Base-by-base conservation (phyloP, 37 sponge, comb jelly and placozoan species). In the Spongilla lacustris region DNA sequence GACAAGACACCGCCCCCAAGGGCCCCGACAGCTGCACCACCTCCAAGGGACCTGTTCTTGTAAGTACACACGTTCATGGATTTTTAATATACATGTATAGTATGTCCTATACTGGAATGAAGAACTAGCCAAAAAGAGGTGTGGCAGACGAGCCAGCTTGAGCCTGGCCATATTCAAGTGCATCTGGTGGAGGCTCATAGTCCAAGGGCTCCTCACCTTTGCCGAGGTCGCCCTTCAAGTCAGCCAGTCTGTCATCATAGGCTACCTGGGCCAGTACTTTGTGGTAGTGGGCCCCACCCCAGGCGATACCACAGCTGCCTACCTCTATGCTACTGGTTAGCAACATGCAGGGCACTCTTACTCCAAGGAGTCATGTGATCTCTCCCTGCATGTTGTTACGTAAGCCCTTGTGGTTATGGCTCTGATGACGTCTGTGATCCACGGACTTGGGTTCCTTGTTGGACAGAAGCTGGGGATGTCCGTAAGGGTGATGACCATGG, bases 141-240 rank as follows among this genome's bases (percentile, higher is more conserved):
- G 29, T 9, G 89, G 89, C 11, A 41, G 49, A 36, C 76, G 73
- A 68, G 84, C 93, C 17, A 37, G 93, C 19, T 67, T 93, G 46
- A 86, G 83, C 87, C 35, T 83, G 74, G 90, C 85, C 23, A 24
- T 89, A 10, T 82, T 86, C 38, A 89, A 89, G 71, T 73, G 86
- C 50, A 36, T 89, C 37, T 68, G 73, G 85, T 77, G 70, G 84
- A 73, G 67, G 50, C 24, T 89, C 11, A 35, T 83, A 14, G 48
- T 89, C n/a, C 87, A 88, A 23, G 79, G 66, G 28, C 33, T 93
- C 13, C 50, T 89, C 19, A 29, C 73, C 21, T 49, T 83, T 50
- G 9, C 71, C 6, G 83, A 83, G 76, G 93, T 79, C 27, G 27
- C 27, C 28, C 67, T 41, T n/a, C 66, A 66, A 66, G 27, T 49